Evolutionary conservation across 2,888 invertebrate species (phyloP).

Genomic region (Volucella inflata): DNA sequence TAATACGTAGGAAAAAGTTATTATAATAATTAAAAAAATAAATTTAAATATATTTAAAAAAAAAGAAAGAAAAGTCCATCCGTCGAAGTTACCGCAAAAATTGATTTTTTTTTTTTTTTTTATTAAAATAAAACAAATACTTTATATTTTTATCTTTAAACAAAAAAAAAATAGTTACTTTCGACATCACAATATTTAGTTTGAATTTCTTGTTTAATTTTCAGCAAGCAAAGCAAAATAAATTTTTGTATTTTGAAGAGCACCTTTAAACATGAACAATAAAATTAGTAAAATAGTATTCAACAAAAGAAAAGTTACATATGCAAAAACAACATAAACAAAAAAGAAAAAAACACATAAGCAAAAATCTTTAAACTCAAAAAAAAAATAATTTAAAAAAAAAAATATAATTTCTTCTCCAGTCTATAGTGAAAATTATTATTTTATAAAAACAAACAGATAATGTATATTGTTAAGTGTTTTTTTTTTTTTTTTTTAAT

Average conservation of each 20-base stretch:
- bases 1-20: constrained; percentile 27
- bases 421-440: background rate
- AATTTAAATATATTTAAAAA: constrained; percentile 67
- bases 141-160: constrained; percentile 16
- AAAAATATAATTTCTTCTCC: constrained; percentile 38
- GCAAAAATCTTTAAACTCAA: constrained; percentile 44
- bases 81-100: constrained; percentile 65
- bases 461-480: background rate
- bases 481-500: constrained; percentile 18
- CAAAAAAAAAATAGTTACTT: constrained; percentile 24
- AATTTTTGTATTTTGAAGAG: constrained; percentile 77
- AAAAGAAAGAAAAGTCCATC: constrained; percentile 70
- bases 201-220: constrained; percentile 39
- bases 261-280: constrained; percentile 79
- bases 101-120: too few relatives aligned
- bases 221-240: constrained; percentile 68
- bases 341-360: constrained; percentile 65
- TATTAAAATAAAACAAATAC: background rate
- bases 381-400: constrained; percentile 66
- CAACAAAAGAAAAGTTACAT: constrained; percentile 56
- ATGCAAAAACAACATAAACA: constrained; percentile 67
- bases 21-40: constrained; percentile 10
- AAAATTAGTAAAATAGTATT: constrained; percentile 76
- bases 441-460: too few relatives aligned
- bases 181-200: constrained; percentile 9